Percentiles rank a stretch among this genome's conserved stretches.
Evolutionary conservation across 2,113 vertebrate species (phyloP).

Genomic region (Brachyhypopomus gauderio): DNA sequence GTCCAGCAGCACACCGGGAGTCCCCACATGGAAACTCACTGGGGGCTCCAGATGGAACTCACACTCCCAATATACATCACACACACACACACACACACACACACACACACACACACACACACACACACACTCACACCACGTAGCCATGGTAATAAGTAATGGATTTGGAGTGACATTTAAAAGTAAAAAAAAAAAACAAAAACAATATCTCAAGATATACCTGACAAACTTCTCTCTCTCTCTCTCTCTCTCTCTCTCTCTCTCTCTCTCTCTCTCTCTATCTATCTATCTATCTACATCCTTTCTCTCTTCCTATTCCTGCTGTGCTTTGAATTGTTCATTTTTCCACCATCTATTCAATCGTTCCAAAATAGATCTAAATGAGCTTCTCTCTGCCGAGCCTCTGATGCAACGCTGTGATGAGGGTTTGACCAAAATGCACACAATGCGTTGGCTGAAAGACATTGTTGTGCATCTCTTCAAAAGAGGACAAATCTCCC

Average conservation of each 20-base stretch:
- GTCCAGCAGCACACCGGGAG: constrained; percentile 31
- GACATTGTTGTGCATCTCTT: constrained; percentile 67
- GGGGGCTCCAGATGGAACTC: constrained; percentile 35
- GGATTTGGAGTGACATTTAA: constrained; percentile 39
- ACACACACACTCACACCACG: constrained; percentile 29
- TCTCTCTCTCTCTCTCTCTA: background rate
- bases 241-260: background rate
- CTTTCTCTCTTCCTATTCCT: constrained; percentile 22
- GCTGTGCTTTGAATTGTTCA: constrained; percentile 37
- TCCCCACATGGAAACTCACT: constrained; percentile 38
- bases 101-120: constrained; percentile 9
- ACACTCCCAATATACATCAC: constrained; percentile 32
- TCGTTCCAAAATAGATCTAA: constrained; percentile 53
- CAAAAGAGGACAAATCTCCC: constrained; percentile 67
- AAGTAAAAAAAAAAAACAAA: constrained; percentile 24
- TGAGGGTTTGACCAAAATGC: constrained; percentile 67
- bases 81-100: constrained; percentile 13
- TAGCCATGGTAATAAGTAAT: constrained; percentile 46
- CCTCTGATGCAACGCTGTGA: constrained; percentile 67
- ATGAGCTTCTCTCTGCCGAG: constrained; percentile 54
- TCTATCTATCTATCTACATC: background rate
- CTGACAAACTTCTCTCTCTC: constrained; percentile 33
- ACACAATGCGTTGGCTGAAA: constrained; percentile 60
- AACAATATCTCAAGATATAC: constrained; percentile 21
- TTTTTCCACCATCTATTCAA: constrained; percentile 40